Evolutionary conservation across 2,797 vertebrate genomes (phyloP).

Genomic region (Mormyrops boulengeri): DNA sequence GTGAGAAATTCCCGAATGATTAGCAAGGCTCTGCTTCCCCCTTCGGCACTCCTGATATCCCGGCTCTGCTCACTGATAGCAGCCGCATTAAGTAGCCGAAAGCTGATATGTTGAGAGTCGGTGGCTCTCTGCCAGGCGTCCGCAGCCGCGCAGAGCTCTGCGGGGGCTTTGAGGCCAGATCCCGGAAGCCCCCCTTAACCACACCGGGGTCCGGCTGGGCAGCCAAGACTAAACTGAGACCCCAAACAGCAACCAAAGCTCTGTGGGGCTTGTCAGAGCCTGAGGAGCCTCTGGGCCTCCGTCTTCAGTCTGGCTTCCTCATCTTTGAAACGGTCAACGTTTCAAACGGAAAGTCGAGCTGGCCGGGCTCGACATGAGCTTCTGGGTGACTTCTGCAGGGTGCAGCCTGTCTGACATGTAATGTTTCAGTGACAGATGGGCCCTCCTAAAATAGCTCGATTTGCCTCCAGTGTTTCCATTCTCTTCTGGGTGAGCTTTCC

Average conservation of each 20-base stretch:
- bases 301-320: neutral
- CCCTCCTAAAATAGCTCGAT: neutral
- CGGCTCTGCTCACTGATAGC: constrained; percentile 42
- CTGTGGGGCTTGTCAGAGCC: neutral
- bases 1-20: constrained; percentile 25
- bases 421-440: neutral
- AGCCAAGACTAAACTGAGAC: neutral
- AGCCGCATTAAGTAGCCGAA: constrained; percentile 37
- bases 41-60: constrained; percentile 35
- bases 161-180: neutral
- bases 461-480: neutral
- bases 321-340: neutral
- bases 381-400: no score
- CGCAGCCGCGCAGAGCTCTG: neutral
- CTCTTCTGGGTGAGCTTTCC: neutral
- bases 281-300: neutral
- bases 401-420: neutral
- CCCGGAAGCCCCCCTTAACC: neutral
- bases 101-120: constrained; percentile 48
- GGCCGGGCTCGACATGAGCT: no score
- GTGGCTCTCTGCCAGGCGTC: constrained; percentile 27
- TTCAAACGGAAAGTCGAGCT: neutral
- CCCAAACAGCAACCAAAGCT: neutral
- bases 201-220: neutral
- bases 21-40: constrained; percentile 36